Conservation (phyloP, 2,888 invertebrate species). For the Caenorhabditis zanzibari region DNA sequence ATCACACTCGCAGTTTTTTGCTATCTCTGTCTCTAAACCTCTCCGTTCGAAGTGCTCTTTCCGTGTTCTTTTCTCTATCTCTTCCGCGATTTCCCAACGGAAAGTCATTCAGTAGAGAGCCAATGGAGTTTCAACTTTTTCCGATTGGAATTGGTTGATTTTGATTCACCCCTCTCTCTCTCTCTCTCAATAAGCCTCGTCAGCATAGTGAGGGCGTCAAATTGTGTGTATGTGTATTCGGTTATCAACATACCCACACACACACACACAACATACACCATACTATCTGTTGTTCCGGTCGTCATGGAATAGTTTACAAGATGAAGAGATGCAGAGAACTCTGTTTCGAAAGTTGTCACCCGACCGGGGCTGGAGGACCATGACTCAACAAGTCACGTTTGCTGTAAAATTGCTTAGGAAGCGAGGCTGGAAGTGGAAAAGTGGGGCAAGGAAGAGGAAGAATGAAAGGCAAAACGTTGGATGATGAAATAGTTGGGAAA, state of each 20-base stretch:
- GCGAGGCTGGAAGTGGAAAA: constrained; percentile 30
- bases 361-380: constrained; percentile 30
- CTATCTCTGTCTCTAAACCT: constrained; percentile 22
- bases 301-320: constrained; percentile 2
- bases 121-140: constrained; percentile 19
- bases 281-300: constrained; percentile 58
- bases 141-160: constrained; percentile 28
- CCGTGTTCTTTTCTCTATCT: constrained; percentile 12
- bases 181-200: constrained; percentile 14
- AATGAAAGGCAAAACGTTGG: constrained; percentile 8
- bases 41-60: background rate
- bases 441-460: background rate
- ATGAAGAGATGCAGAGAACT: constrained; percentile 32
- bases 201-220: constrained; percentile 41
- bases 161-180: constrained; percentile 24
- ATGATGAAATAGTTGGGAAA: constrained; percentile 43
- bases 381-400: constrained; percentile 59
- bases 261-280: constrained; percentile 1
- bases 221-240: constrained; percentile 44
- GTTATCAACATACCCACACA: constrained; percentile 28
- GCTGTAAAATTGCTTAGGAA: constrained; percentile 56
- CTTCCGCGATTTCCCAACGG: background rate
- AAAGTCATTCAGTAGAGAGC: constrained; percentile 41
- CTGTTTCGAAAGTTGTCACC: constrained; percentile 55
- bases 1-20: constrained; percentile 25